Evolutionary conservation across 2,113 vertebrate species (phyloP), one percentile per base, ranked within the genome.

Genomic region (Rhinoderma darwinii): DNA sequence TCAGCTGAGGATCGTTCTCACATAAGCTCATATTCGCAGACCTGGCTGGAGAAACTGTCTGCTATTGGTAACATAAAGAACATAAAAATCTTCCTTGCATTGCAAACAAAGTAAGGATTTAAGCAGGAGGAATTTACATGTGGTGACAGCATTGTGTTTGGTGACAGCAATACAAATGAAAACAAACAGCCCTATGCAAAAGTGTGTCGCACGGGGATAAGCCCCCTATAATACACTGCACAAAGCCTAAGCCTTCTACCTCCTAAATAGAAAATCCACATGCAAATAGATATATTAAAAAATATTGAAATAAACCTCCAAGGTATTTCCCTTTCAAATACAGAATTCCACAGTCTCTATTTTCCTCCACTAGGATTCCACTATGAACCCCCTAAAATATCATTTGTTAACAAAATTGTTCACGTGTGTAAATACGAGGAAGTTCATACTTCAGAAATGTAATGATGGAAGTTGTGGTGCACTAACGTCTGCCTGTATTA

Each of bases 131-230:
- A 54, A 39, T 80, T 80, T 80, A 30, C 51, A 77, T 77, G 44
- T 11, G 27, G 27, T 10, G 75, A 20, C 44, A 27, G 75, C 44
- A 6, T 20, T 15, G 44, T 20, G 14, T 76, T 37, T 32, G 54
- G 32, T 56, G 77, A 79, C 77, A 59, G 51, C 47, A 17, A 27
- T 12, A 50, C 76, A 77, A 78, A 78, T 78, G 27, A 54, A 51
- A 78, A 51, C 27, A 50, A 79, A 56, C 76, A 59, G 76, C 18
- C 1, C 50, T 79, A 61, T 50, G 32, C 47, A 80, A 79, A 47
- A 79, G 50, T 22, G 47, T 79, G 50, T 79, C 47, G 20, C 12
- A 47, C 20, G 2, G 6, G 76, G 50, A 56, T 25, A 32, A 50
- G 3, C 27, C 74, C 5, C 14, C 17, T 30, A 10, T 30, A 14